phyloP scores from a whole-genome alignment of 2,797 vertebrate species.

The Chrysocyon brachyurus region DNA sequence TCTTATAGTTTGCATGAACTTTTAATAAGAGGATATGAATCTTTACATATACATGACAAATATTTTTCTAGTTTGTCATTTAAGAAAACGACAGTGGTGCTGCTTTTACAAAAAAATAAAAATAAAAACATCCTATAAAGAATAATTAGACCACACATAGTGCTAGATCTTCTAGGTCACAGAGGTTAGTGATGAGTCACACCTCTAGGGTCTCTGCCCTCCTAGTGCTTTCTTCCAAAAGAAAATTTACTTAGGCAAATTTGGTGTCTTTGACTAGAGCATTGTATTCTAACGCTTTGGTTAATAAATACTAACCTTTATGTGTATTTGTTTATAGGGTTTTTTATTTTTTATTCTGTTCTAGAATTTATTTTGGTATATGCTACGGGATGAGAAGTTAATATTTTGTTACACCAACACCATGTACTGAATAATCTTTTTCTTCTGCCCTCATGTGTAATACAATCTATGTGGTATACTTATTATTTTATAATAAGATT shows the following conservation, averaged over 20 bases:
- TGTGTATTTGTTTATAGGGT: background rate
- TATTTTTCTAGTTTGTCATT: background rate
- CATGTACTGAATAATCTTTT: background rate
- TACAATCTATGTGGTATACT: background rate
- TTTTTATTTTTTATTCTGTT: background rate
- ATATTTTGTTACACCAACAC: background rate
- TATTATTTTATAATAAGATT: background rate
- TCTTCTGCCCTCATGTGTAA: background rate
- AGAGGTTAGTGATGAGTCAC: background rate
- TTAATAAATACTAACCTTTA: background rate
- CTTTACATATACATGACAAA: background rate
- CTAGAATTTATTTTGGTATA: background rate
- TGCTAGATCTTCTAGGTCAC: background rate
- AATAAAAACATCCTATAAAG: background rate
- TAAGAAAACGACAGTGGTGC: background rate
- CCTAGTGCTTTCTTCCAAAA: background rate
- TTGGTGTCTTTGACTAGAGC: background rate
- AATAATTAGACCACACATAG: background rate
- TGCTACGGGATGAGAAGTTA: background rate
- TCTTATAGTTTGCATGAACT: background rate
- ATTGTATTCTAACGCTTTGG: background rate
- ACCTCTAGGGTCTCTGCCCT: background rate
- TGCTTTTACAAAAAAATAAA: conserved; percentile 8
- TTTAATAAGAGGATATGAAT: conserved; percentile 3
- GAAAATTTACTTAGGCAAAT: background rate